A percentile compares a stretch with the other conserved stretches of the same genome.
phyloP scores from a whole-genome alignment of 2,797 vertebrate species.

The Oreochromis mossambicus region DNA sequence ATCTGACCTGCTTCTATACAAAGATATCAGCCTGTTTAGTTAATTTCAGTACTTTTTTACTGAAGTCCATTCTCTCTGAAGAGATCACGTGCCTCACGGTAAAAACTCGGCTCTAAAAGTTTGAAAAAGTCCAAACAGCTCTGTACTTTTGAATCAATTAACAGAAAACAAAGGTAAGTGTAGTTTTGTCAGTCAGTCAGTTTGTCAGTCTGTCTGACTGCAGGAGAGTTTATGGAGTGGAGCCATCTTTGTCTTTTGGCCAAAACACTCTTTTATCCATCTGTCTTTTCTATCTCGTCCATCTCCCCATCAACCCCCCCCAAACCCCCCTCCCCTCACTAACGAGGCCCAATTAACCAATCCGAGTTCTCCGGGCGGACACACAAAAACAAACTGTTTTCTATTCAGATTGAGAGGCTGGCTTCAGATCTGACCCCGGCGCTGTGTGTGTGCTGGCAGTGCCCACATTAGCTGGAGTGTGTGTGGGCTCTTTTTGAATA shows the following conservation, averaged over 20 bases:
- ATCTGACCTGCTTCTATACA: neutral
- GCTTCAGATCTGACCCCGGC: constrained; percentile 48
- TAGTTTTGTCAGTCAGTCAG: neutral
- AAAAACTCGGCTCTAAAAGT: neutral
- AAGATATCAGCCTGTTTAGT: neutral
- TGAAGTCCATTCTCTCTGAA: neutral
- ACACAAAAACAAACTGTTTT: constrained; percentile 72
- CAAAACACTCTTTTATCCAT: constrained; percentile 42
- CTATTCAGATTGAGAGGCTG: constrained; percentile 70
- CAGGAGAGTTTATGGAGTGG: constrained; percentile 22
- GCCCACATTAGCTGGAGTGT: constrained; percentile 56
- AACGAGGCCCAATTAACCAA: constrained; percentile 69
- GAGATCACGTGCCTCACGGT: neutral
- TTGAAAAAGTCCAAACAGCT: neutral
- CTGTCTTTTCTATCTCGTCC: constrained; percentile 32
- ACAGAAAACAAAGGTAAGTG: neutral
- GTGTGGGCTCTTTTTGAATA: constrained; percentile 55
- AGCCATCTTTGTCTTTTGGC: constrained; percentile 56
- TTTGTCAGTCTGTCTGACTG: neutral
- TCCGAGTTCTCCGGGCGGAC: constrained; percentile 25
- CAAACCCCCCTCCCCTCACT: neutral
- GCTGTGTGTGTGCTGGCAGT: constrained; percentile 28
- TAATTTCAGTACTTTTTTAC: neutral
- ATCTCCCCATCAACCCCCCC: neutral
- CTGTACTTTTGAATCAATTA: neutral